Percentiles rank a stretch among this genome's conserved stretches.
These are phyloP conservation scores for Eupeodes latifasciatus DNA, from an alignment of 2,888 invertebrate genomes.

Conservation along the genomic window DNA sequence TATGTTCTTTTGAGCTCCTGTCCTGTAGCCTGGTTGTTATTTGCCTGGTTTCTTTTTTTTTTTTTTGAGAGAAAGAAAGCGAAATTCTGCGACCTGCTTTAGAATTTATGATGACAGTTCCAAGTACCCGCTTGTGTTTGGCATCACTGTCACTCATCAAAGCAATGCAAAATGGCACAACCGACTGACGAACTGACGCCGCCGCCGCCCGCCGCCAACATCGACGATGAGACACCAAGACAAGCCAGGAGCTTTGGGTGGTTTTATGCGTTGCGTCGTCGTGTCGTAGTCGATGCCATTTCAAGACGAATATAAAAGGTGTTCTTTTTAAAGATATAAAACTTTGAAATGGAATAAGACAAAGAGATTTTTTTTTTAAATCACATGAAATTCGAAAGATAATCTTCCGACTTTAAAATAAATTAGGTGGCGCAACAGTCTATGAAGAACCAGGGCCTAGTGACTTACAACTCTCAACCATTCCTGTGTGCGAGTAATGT, in stretches of 20 bases:
- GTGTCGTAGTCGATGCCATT: background rate
- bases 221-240: background rate
- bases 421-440: too few relatives aligned
- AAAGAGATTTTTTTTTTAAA: too few relatives aligned
- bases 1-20: background rate
- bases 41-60: background rate
- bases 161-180: slow-evolving; percentile 2
- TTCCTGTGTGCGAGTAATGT: too few relatives aligned
- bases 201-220: too few relatives aligned
- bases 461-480: too few relatives aligned
- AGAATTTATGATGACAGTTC: slow-evolving; percentile 51
- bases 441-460: too few relatives aligned
- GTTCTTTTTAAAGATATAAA: too few relatives aligned
- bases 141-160: slow-evolving; percentile 17
- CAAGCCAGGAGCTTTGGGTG: slow-evolving; percentile 24
- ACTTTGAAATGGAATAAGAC: too few relatives aligned
- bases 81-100: slow-evolving; percentile 37
- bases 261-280: slow-evolving; percentile 35
- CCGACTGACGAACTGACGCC: too few relatives aligned
- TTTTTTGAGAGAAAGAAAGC: background rate
- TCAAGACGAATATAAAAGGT: background rate
- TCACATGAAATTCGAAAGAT: too few relatives aligned
- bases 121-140: slow-evolving; percentile 17
- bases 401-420: too few relatives aligned
- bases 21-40: background rate